Percentiles rank a stretch among this genome's conserved stretches.
These are phyloP conservation scores for Alosa alosa DNA, from an alignment of 2,113 vertebrate genomes.

Conservation along the genomic window DNA sequence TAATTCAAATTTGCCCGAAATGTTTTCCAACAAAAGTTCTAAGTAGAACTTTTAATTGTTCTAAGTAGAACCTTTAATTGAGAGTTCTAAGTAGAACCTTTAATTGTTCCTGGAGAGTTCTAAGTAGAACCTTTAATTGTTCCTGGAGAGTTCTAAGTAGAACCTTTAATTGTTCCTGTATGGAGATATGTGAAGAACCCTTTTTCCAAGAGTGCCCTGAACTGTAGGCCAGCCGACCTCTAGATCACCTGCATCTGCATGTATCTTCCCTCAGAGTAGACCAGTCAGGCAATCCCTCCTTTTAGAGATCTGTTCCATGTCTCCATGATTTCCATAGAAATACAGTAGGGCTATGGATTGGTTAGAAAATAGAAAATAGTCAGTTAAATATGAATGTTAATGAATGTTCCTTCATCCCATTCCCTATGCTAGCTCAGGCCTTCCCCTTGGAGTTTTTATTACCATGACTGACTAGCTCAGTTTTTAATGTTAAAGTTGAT, in stretches of 20 bases:
- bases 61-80: neutral
- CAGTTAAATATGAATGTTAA: neutral
- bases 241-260: conserved; percentile 56
- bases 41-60: neutral
- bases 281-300: neutral
- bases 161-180: neutral
- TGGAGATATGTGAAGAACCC: neutral
- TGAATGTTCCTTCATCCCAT: conserved; percentile 20
- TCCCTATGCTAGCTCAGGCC: conserved; percentile 13
- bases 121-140: too few relatives aligned
- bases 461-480: neutral
- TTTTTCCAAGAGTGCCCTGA: neutral
- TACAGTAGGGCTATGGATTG: neutral
- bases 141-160: neutral
- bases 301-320: conserved; percentile 26
- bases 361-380: neutral
- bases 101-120: neutral
- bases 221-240: neutral
- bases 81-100: neutral
- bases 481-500: neutral
- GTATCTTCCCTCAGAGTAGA: neutral
- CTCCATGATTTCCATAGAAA: conserved; percentile 26
- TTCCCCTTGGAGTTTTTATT: neutral
- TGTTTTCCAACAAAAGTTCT: neutral
- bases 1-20: neutral